phyloP scores from a whole-genome alignment of 2,888 invertebrate species.

The Stenchaetothrips biformis region DNA sequence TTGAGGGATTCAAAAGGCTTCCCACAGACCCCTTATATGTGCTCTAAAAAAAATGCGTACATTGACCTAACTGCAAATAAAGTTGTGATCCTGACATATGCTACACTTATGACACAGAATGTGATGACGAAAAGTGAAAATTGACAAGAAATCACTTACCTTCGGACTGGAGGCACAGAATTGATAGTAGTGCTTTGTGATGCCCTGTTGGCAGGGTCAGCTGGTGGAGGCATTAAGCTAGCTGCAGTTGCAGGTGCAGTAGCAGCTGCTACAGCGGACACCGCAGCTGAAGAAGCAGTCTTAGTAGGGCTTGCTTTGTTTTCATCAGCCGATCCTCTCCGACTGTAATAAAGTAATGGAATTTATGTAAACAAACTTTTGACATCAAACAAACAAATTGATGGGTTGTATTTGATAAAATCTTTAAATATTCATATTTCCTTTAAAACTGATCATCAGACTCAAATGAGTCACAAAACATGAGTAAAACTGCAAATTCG shows the following conservation, averaged over 20 bases:
- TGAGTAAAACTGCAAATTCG: neutral
- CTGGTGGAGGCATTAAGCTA: neutral
- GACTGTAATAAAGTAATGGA: neutral
- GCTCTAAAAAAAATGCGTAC: neutral
- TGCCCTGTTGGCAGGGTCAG: conserved; percentile 40
- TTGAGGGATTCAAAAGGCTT: neutral
- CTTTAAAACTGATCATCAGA: no score
- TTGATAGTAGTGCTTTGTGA: conserved; percentile 41
- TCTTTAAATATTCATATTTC: no score
- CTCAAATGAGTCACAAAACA: neutral
- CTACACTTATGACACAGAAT: neutral
- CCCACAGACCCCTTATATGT: conserved; percentile 29
- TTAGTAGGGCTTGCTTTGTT: conserved; percentile 1
- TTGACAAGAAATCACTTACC: conserved; percentile 44
- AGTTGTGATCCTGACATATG: neutral
- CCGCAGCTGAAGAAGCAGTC: conserved; percentile 6
- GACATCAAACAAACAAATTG: neutral
- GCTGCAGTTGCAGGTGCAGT: conserved; percentile 39
- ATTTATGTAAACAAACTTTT: neutral
- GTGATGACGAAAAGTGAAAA: neutral
- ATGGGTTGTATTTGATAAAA: no score
- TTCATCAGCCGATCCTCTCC: neutral
- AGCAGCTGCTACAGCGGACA: conserved; percentile 35
- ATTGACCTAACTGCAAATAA: neutral
- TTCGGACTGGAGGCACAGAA: conserved; percentile 46